Evolutionary conservation across 1,140 invertebrate genomes (phyloP), one percentile per base, ranked within the genome.

Genomic region (Lordiphosa clarofinis): DNA sequence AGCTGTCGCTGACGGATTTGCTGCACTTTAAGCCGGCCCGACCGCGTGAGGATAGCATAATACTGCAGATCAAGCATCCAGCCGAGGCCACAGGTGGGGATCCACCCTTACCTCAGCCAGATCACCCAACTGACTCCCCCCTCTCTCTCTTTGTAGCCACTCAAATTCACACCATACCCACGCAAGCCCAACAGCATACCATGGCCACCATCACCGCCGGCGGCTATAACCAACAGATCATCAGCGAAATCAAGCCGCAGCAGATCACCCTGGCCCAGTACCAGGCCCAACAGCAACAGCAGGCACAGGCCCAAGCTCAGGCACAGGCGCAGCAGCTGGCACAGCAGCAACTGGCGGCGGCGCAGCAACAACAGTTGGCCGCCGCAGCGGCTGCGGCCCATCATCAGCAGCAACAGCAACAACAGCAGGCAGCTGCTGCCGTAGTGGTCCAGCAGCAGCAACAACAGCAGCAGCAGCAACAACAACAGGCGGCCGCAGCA

Each of bases 191-290:
- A 42, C 86, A 88, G 42, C 86, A 88, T 47, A 86, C 86, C 8
- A 87, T 88, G 71, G 86, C 86, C 12, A 87, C 86, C 1, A 87
- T 88, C n/a, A 87, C 86, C 1, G 81, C 86, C 4, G 75, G 78
- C 12, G 68, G 81, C 37, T 88, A 88, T 54, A 88, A 88, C 52
- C 87, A 88, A 52, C 87, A 88, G 53, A 88, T 88, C 39, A 88
- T 88, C 38, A 88, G 87, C 44, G 87, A 88, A 42, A 88, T 88
- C 11, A 88, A 88, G 53, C 86, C 87, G 1, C 87, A 88, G 50
- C 87, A 88, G 56, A 88, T 88, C n/a, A 88, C 86, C 1, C 43
- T 88, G 39, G 86, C 86, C 6, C 87, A 88, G 39, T 88, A 88
- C 37, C 87, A 88, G 65, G 86, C 87, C 5, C 86, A 88, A 43